phyloP scores from a whole-genome alignment of 1,140 invertebrate genomes.

The Aphaenogaster rudis region DNA sequence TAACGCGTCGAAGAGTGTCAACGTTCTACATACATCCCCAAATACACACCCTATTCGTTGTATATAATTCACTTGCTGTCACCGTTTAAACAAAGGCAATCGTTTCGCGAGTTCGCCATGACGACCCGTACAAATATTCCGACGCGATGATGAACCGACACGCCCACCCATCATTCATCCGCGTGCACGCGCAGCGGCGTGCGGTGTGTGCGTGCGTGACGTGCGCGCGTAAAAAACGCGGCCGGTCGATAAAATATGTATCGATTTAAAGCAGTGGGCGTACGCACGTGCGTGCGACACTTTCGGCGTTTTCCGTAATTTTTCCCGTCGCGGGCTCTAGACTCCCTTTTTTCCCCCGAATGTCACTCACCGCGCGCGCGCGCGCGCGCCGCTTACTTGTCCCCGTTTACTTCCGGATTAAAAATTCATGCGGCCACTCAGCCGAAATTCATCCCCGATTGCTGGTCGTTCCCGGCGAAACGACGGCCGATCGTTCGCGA shows the following conservation, averaged over 20 bases:
- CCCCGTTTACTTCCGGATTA: conserved; percentile 52
- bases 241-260: conserved; percentile 78
- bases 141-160: conserved; percentile 72
- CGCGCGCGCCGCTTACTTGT: conserved; percentile 24
- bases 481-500: conserved; percentile 32
- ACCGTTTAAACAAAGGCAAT: conserved; percentile 44
- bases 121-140: conserved; percentile 73
- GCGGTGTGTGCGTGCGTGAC: conserved; percentile 6
- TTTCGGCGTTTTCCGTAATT: conserved; percentile 76
- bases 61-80: conserved; percentile 9
- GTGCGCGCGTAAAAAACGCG: conserved; percentile 37
- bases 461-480: conserved; percentile 13
- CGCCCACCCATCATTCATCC: conserved; percentile 78
- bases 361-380: not conserved
- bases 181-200: conserved; percentile 1
- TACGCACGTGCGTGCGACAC: conserved; percentile 73
- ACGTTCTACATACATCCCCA: too few species aligned
- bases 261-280: conserved; percentile 78
- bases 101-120: conserved; percentile 46
- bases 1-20: not conserved
- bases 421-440: conserved; percentile 47
- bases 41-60: not conserved
- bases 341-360: not conserved
- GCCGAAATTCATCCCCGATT: conserved; percentile 45
- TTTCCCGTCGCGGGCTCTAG: conserved; percentile 27